phyloP scores from a whole-genome alignment of 2,888 invertebrate species.

The Trachelus iudaicus region DNA sequence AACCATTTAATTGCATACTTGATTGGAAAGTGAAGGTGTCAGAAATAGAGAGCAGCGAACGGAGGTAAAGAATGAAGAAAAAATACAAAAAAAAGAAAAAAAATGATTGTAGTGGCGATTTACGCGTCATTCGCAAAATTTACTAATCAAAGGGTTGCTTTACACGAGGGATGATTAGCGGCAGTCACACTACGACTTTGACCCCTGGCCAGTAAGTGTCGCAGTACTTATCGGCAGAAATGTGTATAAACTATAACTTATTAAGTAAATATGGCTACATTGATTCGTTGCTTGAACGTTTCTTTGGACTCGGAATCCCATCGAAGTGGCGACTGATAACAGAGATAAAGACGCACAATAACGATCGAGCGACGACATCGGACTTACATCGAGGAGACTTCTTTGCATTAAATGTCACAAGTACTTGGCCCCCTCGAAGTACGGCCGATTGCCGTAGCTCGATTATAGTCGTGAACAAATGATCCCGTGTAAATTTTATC shows the following conservation, averaged over 20 bases:
- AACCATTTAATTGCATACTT: neutral
- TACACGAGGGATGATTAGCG: neutral
- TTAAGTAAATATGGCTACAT: slow-evolving; percentile 24
- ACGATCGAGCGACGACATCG: neutral
- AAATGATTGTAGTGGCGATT: neutral
- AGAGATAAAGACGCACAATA: neutral
- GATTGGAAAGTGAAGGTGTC: neutral
- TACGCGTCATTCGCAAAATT: neutral
- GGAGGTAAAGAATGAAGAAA: neutral
- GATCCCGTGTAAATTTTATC: neutral
- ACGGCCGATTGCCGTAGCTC: neutral
- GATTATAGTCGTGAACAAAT: neutral
- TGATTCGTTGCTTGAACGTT: slow-evolving; percentile 31
- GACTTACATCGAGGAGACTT: neutral
- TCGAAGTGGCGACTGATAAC: neutral
- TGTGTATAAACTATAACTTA: neutral
- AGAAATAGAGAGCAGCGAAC: neutral
- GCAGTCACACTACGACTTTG: neutral
- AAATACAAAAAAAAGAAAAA: neutral
- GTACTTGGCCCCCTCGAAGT: neutral
- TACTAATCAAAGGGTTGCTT: neutral
- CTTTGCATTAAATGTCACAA: neutral
- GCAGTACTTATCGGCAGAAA: neutral
- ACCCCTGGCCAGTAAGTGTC: neutral
- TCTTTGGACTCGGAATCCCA: slow-evolving; percentile 31